These are phyloP conservation scores for Proterorhinus semilunaris DNA, from an alignment of 2,113 vertebrate genomes.

Conservation along the genomic window DNA sequence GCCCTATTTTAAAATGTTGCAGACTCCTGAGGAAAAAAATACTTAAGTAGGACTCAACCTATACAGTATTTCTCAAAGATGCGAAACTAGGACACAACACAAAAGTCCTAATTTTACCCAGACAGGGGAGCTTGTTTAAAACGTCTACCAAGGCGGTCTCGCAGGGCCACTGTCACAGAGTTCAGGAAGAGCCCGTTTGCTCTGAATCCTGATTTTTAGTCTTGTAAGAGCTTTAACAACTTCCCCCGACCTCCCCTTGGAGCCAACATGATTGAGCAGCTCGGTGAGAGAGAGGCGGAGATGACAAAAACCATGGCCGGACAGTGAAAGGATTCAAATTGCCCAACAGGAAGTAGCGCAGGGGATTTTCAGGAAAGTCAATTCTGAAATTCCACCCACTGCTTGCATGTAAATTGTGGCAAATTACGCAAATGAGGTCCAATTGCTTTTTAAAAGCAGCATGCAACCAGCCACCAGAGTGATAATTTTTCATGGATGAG, in stretches of 20 bases:
- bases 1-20: too few relatives aligned
- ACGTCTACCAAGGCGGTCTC: not conserved
- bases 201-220: slow-evolving; percentile 30
- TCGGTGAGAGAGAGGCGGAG: slow-evolving; percentile 18
- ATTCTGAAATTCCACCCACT: slow-evolving; percentile 37
- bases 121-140: slow-evolving; percentile 24
- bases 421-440: slow-evolving; percentile 13
- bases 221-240: slow-evolving; percentile 35
- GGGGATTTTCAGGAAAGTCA: slow-evolving; percentile 40
- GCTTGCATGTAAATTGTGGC: not conserved
- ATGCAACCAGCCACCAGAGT: slow-evolving; percentile 12
- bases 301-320: slow-evolving; percentile 29
- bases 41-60: too few relatives aligned
- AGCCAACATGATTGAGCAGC: slow-evolving; percentile 28
- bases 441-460: slow-evolving; percentile 19
- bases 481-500: slow-evolving; percentile 31
- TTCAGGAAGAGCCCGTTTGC: slow-evolving; percentile 3
- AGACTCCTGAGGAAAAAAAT: too few relatives aligned
- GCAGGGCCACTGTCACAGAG: slow-evolving; percentile 3
- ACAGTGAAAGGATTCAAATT: slow-evolving; percentile 40
- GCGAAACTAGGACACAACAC: slow-evolving; percentile 1
- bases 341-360: slow-evolving; percentile 12
- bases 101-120: slow-evolving; percentile 10
- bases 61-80: not conserved
- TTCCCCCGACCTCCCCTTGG: slow-evolving; percentile 22